These are phyloP conservation scores for Siniperca chuatsi DNA, from an alignment of 2,113 vertebrate genomes.

Conservation along the genomic window DNA sequence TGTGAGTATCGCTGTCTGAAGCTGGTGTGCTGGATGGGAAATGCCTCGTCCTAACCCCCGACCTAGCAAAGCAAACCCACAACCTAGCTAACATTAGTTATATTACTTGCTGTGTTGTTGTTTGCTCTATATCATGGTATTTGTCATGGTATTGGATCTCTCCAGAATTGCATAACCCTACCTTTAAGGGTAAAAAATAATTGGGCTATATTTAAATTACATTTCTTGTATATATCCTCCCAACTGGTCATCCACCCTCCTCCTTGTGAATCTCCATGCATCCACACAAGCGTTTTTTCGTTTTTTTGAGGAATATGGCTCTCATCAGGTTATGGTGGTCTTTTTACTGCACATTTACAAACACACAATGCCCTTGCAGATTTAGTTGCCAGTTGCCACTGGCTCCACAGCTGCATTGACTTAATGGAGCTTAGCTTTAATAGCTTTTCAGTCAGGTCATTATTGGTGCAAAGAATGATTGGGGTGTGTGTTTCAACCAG, in stretches of 20 bases:
- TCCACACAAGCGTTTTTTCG: background rate
- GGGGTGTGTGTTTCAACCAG: constrained; percentile 27
- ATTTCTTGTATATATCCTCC: background rate
- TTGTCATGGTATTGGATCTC: too few relatives aligned
- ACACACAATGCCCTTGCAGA: constrained; percentile 4
- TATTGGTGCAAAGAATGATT: constrained; percentile 18
- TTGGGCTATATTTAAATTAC: background rate
- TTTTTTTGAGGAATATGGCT: constrained; percentile 8
- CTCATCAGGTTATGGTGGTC: constrained; percentile 27
- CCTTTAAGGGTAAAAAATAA: background rate
- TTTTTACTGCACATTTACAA: constrained; percentile 27
- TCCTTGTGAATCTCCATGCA: background rate
- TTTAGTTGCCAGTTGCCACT: constrained; percentile 14
- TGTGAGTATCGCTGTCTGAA: too few relatives aligned
- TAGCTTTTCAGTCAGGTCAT: constrained; percentile 43
- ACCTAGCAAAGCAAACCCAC: too few relatives aligned
- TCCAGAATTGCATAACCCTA: too few relatives aligned
- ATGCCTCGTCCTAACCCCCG: too few relatives aligned
- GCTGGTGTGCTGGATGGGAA: too few relatives aligned
- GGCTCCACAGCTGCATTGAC: constrained; percentile 11
- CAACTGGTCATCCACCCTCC: background rate
- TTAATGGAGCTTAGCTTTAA: constrained; percentile 34
- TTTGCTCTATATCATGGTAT: too few relatives aligned
- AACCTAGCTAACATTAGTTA: too few relatives aligned
- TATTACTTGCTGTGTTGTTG: too few relatives aligned